These are phyloP conservation scores for Mionectes macconnelli DNA, from an alignment of 2,113 vertebrate genomes.

Conservation along the genomic window DNA sequence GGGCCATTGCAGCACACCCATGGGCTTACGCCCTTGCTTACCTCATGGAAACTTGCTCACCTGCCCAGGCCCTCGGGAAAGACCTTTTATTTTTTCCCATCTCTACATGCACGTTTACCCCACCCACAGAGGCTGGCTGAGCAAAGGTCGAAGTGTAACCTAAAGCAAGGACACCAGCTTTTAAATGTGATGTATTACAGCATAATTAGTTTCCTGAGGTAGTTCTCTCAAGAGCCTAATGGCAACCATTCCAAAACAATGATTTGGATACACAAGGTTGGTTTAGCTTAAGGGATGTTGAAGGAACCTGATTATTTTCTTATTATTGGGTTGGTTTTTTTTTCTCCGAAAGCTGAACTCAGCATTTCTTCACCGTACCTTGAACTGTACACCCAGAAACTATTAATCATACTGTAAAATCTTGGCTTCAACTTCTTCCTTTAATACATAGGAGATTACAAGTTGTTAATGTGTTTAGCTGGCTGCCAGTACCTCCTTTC, in stretches of 20 bases:
- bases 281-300: neutral
- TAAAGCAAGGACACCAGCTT: neutral
- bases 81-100: neutral
- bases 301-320: neutral
- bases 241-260: neutral
- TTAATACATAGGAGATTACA: neutral
- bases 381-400: neutral
- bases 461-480: neutral
- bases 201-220: neutral
- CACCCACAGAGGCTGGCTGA: neutral
- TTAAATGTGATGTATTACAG: neutral
- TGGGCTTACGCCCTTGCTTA: neutral
- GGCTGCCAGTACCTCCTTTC: neutral
- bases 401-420: conserved; percentile 18
- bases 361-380: conserved; percentile 11
- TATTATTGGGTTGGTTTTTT: neutral
- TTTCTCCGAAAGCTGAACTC: neutral
- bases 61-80: neutral
- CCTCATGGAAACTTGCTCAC: neutral
- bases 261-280: neutral
- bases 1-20: rapidly evolving
- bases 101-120: neutral
- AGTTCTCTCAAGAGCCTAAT: neutral
- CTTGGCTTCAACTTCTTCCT: neutral
- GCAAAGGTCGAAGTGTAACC: neutral